Conservation (phyloP, 2,888 invertebrate species). For the Tipula lateralis region DNA sequence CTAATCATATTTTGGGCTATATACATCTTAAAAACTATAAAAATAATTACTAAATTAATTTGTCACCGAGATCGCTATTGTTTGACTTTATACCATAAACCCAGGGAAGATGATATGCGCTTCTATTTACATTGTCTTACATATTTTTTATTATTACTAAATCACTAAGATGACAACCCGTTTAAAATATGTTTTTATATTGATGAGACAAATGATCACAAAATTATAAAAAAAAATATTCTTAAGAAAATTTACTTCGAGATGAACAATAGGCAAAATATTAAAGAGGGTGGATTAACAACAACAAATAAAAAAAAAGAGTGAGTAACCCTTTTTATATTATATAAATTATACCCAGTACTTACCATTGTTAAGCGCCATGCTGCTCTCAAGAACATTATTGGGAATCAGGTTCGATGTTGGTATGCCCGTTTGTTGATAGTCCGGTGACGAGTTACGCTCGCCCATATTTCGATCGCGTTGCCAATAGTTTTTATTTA, state of each 20-base stretch:
- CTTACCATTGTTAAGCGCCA: not conserved
- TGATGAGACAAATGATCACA: slow-evolving; percentile 13
- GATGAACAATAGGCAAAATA: not conserved
- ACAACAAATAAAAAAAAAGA: not conserved
- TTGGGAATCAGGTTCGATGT: not conserved
- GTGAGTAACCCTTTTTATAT: not conserved
- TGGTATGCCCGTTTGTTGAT: not conserved
- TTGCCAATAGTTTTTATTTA: not conserved
- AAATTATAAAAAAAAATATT: not conserved
- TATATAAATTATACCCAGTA: not conserved
- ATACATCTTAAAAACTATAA: not conserved
- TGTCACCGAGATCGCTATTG: not conserved
- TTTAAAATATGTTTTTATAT: not conserved
- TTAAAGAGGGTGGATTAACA: not conserved
- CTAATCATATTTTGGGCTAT: not conserved
- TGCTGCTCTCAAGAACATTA: not conserved
- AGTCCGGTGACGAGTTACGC: not conserved
- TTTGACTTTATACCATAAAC: not conserved
- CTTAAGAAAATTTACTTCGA: not conserved
- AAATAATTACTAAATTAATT: slow-evolving; percentile 24
- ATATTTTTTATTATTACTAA: not conserved
- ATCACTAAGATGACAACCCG: not conserved
- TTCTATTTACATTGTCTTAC: not conserved
- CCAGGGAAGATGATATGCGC: not conserved
- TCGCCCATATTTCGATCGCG: not conserved